Evolutionary conservation across 2,888 invertebrate genomes (phyloP).

Genomic region (Alitta virens): DNA sequence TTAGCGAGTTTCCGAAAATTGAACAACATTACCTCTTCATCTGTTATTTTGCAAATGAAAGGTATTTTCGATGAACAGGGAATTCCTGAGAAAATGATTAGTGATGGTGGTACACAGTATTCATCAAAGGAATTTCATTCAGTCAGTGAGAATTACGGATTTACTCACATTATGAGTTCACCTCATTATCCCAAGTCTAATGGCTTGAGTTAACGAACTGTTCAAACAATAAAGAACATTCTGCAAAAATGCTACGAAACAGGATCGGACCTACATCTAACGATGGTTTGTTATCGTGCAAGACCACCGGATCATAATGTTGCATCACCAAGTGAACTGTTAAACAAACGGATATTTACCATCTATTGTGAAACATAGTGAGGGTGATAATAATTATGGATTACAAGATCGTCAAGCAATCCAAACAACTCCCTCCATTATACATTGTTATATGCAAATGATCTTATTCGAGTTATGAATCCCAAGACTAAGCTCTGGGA

Average conservation of each 20-base stretch:
- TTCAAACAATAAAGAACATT: slow-evolving; percentile 22
- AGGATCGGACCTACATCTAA: neutral
- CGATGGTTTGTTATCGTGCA: neutral
- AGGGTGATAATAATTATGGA: too few species aligned
- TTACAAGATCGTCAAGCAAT: too few species aligned
- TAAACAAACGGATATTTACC: too few species aligned
- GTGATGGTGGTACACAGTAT: slow-evolving; percentile 30
- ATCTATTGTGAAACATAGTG: too few species aligned
- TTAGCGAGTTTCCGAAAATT: slow-evolving; percentile 4
- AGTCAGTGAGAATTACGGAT: slow-evolving; percentile 7
- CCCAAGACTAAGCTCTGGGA: neutral
- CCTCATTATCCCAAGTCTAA: slow-evolving; percentile 29
- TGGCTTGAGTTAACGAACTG: slow-evolving; percentile 29
- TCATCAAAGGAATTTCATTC: slow-evolving; percentile 22
- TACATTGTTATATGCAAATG: too few species aligned
- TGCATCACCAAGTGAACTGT: too few species aligned
- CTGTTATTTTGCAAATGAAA: slow-evolving; percentile 17
- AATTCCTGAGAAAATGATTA: slow-evolving; percentile 22
- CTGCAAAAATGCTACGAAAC: slow-evolving; percentile 12
- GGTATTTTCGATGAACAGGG: slow-evolving; percentile 26
- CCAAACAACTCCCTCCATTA: too few species aligned
- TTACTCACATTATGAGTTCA: slow-evolving; percentile 21
- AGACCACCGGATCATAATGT: too few species aligned
- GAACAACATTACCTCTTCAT: neutral
- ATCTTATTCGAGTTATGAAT: too few species aligned